Base-by-base conservation (phyloP, 2,113 vertebrate species). In the Cyprinus carpio region DNA sequence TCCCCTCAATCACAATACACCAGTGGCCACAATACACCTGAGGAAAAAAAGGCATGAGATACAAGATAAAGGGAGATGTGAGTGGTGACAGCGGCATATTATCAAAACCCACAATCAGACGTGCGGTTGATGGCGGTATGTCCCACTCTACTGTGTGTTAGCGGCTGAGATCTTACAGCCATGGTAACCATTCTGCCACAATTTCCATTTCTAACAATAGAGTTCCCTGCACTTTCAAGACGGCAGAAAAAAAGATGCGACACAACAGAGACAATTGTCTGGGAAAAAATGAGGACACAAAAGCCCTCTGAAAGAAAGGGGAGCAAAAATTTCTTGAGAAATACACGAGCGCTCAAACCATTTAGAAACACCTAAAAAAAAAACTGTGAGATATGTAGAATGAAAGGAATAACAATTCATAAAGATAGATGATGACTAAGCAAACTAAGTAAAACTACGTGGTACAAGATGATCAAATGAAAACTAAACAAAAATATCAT, bases 1-100 rank as follows among this genome's bases (percentile, higher is more conserved):
- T 90, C 89, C 88, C 82, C 11, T 49, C 80, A 88, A 79, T 27
- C 27, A 25, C 82, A 27, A 75, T 79, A 77, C 58, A 78, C 88
- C 78, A 56, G 75, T 58, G 71, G 79, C 56, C 25, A 51, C 25
- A 82, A 18, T 80, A 37, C 78, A 51, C 69, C 34, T 74, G 78
- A 43, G 67, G 49, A 74, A 74, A 86, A 34, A 77, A 58, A 34
- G 51, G 75, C 12, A 58, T n/a, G 51, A 23, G 75, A 27, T 20
- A 60, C 67, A 56, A 78, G 74, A 82, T 89, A 92, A 82, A 77
- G 49, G 29, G 25, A 78, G 74, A 78, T 71, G 20, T 5, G 46
- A 23, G 40, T 15, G 6, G 25, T 82, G 80, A 71, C 64, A 82
- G 80, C 27, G 6, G 43, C 64, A 69, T 54, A 82, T 71, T 82